Evolutionary conservation across 1,140 invertebrate genomes (phyloP).

Genomic region (Harlomillsia oculata): DNA sequence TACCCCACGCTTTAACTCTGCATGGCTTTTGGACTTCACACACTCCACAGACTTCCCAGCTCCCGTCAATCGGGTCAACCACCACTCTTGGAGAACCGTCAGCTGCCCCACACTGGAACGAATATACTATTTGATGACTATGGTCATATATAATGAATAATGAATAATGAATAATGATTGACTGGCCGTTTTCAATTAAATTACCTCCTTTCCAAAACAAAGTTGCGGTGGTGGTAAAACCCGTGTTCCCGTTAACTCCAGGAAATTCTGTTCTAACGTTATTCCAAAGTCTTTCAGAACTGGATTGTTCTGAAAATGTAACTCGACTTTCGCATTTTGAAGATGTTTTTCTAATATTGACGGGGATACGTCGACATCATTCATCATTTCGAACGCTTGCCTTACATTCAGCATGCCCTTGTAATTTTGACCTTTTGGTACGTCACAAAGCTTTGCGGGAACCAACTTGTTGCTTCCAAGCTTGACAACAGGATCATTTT

Average conservation of each 20-base stretch:
- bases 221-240: slow-evolving; percentile 16
- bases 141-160: no score
- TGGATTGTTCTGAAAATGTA: slow-evolving; percentile 2
- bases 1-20: slow-evolving; percentile 9
- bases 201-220: slow-evolving; percentile 16
- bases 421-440: slow-evolving; percentile 26
- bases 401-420: slow-evolving; percentile 24
- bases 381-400: slow-evolving; percentile 20
- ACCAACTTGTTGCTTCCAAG: no score
- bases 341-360: not conserved
- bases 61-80: slow-evolving; percentile 12
- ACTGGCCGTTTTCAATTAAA: not conserved
- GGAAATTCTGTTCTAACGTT: not conserved
- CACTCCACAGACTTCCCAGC: slow-evolving; percentile 17
- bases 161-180: not conserved
- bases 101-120: not conserved
- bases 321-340: no score
- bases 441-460: slow-evolving; percentile 15
- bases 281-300: slow-evolving; percentile 5
- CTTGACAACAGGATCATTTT: no score
- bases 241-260: slow-evolving; percentile 2
- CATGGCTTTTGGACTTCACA: slow-evolving; percentile 3
- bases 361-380: slow-evolving; percentile 9
- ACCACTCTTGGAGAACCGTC: not conserved
- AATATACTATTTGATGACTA: not conserved